Evolutionary conservation across 2,888 invertebrate genomes (phyloP), one percentile per base, ranked within the genome.

Genomic region (Oasisia sp.): DNA sequence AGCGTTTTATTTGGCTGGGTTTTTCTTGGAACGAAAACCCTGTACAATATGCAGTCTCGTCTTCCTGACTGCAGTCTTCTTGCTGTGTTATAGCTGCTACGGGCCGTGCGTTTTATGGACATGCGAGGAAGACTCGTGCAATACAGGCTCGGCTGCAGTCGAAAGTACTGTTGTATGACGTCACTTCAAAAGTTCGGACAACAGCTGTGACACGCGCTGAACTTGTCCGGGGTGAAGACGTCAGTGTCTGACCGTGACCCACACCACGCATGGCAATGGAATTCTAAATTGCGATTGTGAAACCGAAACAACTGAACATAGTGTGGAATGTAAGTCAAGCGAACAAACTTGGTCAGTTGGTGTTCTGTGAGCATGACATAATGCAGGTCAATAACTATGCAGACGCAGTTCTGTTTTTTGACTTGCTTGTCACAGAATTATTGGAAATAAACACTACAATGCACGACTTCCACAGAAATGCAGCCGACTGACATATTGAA

Each of bases 31-130:
- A 96, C 97, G 99, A 95, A 99, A 98, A 96, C 99, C 99, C 0
- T 99, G 99, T 96, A 99, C 99, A 91, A 98, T 99, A 94, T 99
- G 99, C 97, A 98, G 98, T 95, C 97, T 99, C 92, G 98, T 99
- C 94, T 99, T 99, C 97, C 97, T 99, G 92, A 98, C 98, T 89
- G 98, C 99, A 38, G 98, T 99, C 92, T 98, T 98, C 95, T 97
- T 99, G 32, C 98, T 99, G 94, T 99, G 99, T 97, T 99, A 99
- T 97, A 98, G 98, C 96, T 99, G 99, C 93, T 97, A 98, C 92
- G 99, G 99, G 38, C 98, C 98, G 97, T 99, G 99, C 96, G 97
- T 99, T 94, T 98, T 99, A 96, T 96, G 95, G 95, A 94, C 94
- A 32, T 96, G 96, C 91, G 93, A 93, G 45, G 89, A 56, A 0